phyloP scores from a whole-genome alignment of 2,113 vertebrate genomes.

The Thunnus maccoyii region DNA sequence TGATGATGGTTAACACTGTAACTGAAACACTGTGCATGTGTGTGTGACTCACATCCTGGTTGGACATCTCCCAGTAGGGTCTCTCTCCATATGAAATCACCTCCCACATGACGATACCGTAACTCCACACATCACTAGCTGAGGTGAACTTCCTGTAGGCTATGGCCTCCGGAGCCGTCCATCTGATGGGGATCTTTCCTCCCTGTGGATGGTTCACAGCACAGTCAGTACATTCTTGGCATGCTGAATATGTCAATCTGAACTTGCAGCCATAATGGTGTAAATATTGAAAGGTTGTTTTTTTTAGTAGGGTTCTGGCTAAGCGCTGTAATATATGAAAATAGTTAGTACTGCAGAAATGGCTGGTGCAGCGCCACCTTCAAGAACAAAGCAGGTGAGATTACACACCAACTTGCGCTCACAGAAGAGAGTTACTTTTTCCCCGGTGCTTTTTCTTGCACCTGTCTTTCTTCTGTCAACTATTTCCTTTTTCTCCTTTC shows the following conservation, averaged over 20 bases:
- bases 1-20: neutral
- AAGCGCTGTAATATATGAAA: conserved; percentile 24
- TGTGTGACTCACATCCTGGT: conserved; percentile 85
- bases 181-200: conserved; percentile 87
- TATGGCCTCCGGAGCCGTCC: conserved; percentile 87
- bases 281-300: conserved; percentile 40
- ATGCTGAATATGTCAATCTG: conserved; percentile 4
- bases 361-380: neutral
- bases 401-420: conserved; percentile 7
- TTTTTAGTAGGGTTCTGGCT: conserved; percentile 1
- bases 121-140: conserved; percentile 87
- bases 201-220: conserved; percentile 70
- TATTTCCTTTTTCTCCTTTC: conserved; percentile 27
- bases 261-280: neutral
- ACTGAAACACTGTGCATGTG: neutral
- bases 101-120: conserved; percentile 88
- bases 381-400: conserved; percentile 22
- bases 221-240: conserved; percentile 32
- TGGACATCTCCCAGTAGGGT: conserved; percentile 89
- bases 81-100: conserved; percentile 87
- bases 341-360: conserved; percentile 12
- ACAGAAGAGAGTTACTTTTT: neutral
- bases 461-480: conserved; percentile 34
- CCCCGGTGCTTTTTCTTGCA: conserved; percentile 28
- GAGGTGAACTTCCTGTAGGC: conserved; percentile 88